Base-by-base conservation (phyloP, 2,113 vertebrate genomes). In the Pomatorhinus ruficollis region DNA sequence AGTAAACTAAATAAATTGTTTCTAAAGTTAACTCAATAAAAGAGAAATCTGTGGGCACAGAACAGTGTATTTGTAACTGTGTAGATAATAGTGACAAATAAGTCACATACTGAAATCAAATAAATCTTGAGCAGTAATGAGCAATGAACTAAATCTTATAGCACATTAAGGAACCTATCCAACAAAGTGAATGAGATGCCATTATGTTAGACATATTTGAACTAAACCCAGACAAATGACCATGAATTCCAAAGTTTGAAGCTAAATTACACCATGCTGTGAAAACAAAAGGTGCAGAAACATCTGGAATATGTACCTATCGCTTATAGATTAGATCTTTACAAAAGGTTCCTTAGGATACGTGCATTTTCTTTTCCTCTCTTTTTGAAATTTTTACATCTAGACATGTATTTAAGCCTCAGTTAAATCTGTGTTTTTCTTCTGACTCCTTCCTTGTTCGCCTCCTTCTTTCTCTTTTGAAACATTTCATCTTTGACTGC, bases 21-120 rank as follows among this genome's bases (percentile, higher is more conserved):
- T 89, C 78, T 86, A 70, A 96, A 87, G 54, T 93, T 95, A 87
- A 97, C 75, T 90, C 47, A 89, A 65, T 83, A 91, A 54, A 33
- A 78, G 61, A 89, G 80, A 91, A 76, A 91, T 76, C 60, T 92
- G 50, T 40, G 37, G 59, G 47, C 77, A 50, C 33, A 74, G 54
- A 93, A 13, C 35, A 83, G 54, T 15, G 33, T 90, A 91, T 92
- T 93, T 95, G 40, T 65, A 92, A 86, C 87, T 83, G 39, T 45
- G 70, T 5, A 89, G 87, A 93, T 95, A 97, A 95, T 89, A 59
- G 63, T 93, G 80, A 96, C 31, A 90, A 95, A 93, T 81, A 86
- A 91, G 31, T 78, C 59, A 88, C 11, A 14, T 12, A 57, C 15
- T 39, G 80, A 68, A 88, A 89, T 65, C 24, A 83, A 95, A 93